phyloP scores from a whole-genome alignment of 2,797 vertebrate genomes.

The Euphonia xanthogaster region DNA sequence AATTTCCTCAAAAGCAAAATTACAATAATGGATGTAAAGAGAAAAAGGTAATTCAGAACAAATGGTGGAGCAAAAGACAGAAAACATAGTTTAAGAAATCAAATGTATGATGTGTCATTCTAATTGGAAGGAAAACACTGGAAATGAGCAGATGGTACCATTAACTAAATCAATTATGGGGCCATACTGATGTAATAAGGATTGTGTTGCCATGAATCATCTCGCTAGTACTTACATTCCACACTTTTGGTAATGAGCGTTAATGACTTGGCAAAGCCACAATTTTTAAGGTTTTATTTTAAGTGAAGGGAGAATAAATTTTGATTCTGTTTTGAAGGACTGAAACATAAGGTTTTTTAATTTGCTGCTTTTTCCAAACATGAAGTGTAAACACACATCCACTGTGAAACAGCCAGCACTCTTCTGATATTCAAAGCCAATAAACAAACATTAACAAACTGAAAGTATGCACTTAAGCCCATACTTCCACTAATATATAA shows the following conservation, averaged over 20 bases:
- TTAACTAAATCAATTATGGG: conserved; percentile 34
- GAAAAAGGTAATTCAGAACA: not conserved
- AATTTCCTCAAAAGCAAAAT: not conserved
- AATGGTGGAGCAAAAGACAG: not conserved
- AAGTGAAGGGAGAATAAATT: not conserved
- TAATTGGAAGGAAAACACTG: conserved; percentile 4
- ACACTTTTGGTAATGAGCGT: not conserved
- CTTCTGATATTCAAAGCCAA: not conserved
- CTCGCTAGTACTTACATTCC: not conserved
- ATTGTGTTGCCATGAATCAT: not conserved
- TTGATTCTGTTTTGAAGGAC: not conserved
- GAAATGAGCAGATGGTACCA: conserved; percentile 43
- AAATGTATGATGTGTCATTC: not conserved
- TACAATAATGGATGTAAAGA: not conserved
- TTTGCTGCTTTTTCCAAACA: not conserved
- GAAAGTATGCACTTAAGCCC: not conserved
- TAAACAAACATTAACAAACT: not conserved
- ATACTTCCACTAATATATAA: not conserved
- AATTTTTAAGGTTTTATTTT: not conserved
- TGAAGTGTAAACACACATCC: not conserved
- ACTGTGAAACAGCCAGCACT: not conserved
- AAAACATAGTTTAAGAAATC: not conserved
- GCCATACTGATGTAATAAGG: not conserved
- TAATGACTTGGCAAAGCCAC: not conserved
- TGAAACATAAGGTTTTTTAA: not conserved